Evolutionary conservation across 1,140 invertebrate genomes (phyloP).

Genomic region (Rhysida immarginata): DNA sequence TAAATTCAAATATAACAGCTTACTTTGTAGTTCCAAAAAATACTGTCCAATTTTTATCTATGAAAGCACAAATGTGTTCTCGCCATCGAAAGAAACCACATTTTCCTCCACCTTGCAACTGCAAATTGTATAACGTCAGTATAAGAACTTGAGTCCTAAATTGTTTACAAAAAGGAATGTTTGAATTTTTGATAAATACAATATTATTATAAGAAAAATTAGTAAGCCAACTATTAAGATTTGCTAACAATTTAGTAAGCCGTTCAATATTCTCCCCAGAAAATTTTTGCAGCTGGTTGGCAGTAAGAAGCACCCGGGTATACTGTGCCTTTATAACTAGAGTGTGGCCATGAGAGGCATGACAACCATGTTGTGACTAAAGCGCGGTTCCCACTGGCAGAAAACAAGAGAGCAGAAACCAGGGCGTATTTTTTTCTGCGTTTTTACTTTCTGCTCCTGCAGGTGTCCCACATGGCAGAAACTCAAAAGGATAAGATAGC

Average conservation of each 20-base stretch:
- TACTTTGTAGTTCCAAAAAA: constrained; percentile 26
- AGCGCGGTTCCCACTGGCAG: no score
- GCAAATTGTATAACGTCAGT: constrained; percentile 28
- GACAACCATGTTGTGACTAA: no score
- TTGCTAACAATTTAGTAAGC: neutral
- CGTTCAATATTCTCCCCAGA: neutral
- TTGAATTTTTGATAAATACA: neutral
- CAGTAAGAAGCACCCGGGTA: no score
- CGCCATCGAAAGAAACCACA: constrained; percentile 28
- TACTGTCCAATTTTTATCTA: constrained; percentile 25
- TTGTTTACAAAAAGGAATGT: neutral
- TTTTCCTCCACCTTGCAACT: constrained; percentile 23
- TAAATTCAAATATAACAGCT: no score
- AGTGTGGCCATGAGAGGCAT: no score
- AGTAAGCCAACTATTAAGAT: neutral
- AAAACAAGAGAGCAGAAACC: no score
- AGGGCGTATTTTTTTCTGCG: no score
- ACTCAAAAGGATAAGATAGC: no score
- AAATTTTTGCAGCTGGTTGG: no score
- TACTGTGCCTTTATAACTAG: no score
- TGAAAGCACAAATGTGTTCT: constrained; percentile 28
- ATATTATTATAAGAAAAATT: neutral
- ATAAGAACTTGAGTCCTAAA: constrained; percentile 25
- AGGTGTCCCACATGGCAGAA: no score
- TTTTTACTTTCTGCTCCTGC: no score